Conservation (phyloP, 92 coral and sea anemone genomes). For the Virgularia gustaviana region DNA sequence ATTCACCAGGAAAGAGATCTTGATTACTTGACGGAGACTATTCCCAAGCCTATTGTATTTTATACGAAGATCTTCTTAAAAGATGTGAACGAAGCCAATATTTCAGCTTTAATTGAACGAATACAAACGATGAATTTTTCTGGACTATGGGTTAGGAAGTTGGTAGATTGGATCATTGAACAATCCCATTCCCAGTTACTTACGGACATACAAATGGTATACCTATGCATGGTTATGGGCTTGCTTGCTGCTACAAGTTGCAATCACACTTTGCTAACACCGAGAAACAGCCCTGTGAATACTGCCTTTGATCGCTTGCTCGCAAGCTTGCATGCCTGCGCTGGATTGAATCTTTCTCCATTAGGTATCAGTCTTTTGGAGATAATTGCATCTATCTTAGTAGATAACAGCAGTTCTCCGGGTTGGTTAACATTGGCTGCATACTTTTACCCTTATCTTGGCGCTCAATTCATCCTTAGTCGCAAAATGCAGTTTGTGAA, state of each 20-base stretch:
- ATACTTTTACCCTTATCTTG: slow-evolving; percentile 20
- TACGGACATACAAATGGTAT: slow-evolving; percentile 2
- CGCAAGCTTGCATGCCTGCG: not conserved
- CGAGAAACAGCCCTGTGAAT: not conserved
- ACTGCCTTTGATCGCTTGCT: slow-evolving; percentile 15
- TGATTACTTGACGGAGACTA: not conserved
- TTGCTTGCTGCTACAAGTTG: not conserved
- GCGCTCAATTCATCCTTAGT: not conserved
- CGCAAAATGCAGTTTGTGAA: not conserved
- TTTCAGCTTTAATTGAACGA: no score
- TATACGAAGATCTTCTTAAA: slow-evolving; percentile 1
- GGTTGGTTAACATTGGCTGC: slow-evolving; percentile 29
- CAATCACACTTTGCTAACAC: not conserved
- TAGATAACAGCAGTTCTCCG: slow-evolving; percentile 30
- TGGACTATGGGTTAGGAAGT: not conserved
- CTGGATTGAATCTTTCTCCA: not conserved
- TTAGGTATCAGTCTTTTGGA: slow-evolving; percentile 2
- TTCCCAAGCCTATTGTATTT: slow-evolving; percentile 14
- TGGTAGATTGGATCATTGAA: slow-evolving; percentile 7
- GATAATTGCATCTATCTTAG: not conserved
- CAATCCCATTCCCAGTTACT: not conserved
- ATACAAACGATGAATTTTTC: no score
- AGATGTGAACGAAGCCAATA: not conserved
- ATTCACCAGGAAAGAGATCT: slow-evolving; percentile 35
- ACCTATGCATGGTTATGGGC: slow-evolving; percentile 6